Base-by-base conservation (phyloP, 2,113 vertebrate genomes). In the Brachyhypopomus gauderio region DNA sequence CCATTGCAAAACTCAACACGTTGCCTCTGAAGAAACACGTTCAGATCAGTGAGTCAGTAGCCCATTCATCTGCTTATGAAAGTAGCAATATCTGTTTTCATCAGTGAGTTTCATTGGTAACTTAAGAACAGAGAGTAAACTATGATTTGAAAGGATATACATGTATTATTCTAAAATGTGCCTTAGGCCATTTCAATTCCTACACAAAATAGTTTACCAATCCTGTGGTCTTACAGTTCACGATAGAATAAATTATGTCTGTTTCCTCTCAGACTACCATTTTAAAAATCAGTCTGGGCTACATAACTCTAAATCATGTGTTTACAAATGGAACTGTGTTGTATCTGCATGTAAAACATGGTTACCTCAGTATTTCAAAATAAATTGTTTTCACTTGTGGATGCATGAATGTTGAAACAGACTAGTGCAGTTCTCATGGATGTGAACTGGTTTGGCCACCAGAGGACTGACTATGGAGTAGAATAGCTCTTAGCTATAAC, bases 1-100 rank as follows among this genome's bases (percentile, higher is more conserved):
- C 66, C 36, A 64, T 73, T 66, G 72, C 59, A 56, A 85, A 22
- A 60, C 25, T 72, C n/a, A 75, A 77, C 69, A 71, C 72, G 56
- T 72, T 70, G 69, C 41, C 45, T 56, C n/a, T 64, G 75, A 60
- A 48, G 20, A 72, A 45, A 55, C 36, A 80, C 22, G 72, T 75
- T 77, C 60, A 73, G 36, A 41, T 58, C 56, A 55, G 71, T 84
- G 66, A 72, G 70, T 80, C 72, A 66, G 73, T 52, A 16, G 22
- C 41, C 25, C 17, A 69, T 78, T 67, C 5, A 77, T 77, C 38
- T 1, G 4, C 38, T 30, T 64, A 77, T 30, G 16, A 52, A 78
- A 67, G 16, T 52, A 67, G 2, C 48, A 63, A 34, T 62, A 45
- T 62, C n/a, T n/a, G 9, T 64, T 55, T 67, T 67, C 17, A 66